These are phyloP conservation scores for Furcula furcula DNA, from an alignment of 2,888 invertebrate genomes.

Conservation along the genomic window DNA sequence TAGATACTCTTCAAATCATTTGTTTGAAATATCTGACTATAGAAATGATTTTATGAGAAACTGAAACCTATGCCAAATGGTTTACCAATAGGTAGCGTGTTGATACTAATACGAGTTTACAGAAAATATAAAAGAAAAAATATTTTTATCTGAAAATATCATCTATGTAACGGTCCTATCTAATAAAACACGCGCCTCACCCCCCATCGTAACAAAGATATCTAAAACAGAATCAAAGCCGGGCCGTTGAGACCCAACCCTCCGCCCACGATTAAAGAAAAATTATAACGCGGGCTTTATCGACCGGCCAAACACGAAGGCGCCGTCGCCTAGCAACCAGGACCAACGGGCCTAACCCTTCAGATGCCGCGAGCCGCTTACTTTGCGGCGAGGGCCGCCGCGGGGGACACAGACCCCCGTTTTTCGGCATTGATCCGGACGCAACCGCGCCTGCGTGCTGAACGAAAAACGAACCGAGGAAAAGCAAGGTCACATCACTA, in stretches of 20 bases:
- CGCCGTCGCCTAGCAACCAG: slow-evolving; percentile 72
- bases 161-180: neutral
- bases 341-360: slow-evolving; percentile 65
- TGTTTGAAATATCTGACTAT: no score
- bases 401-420: slow-evolving; percentile 63
- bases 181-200: slow-evolving; percentile 17
- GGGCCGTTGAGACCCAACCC: slow-evolving; percentile 23
- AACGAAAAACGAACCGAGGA: slow-evolving; percentile 74
- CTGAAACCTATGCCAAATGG: no score
- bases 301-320: slow-evolving; percentile 62
- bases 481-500: slow-evolving; percentile 78
- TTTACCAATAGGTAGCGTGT: no score
- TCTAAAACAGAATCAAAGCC: slow-evolving; percentile 37
- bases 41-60: no score
- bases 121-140: no score
- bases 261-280: slow-evolving; percentile 67
- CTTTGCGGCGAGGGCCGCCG: slow-evolving; percentile 64
- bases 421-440: slow-evolving; percentile 78
- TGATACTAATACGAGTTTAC: no score
- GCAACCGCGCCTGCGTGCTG: slow-evolving; percentile 75
- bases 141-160: neutral
- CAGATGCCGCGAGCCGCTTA: slow-evolving; percentile 74
- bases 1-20: no score
- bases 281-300: slow-evolving; percentile 67
- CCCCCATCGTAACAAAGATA: slow-evolving; percentile 36